Percentiles rank a stretch among this genome's conserved stretches.
These are phyloP conservation scores for Caenorhabditis remanei DNA, from an alignment of 1,140 invertebrate species.

Conservation along the genomic window DNA sequence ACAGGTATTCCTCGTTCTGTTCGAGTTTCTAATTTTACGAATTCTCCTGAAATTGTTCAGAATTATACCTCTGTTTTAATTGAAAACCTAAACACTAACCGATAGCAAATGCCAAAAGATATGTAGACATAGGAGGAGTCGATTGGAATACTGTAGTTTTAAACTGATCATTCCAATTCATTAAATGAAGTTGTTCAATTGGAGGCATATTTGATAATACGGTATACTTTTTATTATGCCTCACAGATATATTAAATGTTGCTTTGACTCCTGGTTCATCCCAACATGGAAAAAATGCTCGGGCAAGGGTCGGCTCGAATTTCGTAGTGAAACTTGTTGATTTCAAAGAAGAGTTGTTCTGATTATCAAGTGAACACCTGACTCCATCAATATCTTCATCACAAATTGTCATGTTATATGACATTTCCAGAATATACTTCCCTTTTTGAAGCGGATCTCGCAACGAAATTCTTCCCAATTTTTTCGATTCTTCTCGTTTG, in stretches of 20 bases:
- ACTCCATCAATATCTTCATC: constrained; percentile 70
- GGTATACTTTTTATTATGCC: constrained; percentile 71
- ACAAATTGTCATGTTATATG: constrained; percentile 75
- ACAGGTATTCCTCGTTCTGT: constrained; percentile 74
- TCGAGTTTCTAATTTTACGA: constrained; percentile 70
- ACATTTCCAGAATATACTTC: constrained; percentile 70
- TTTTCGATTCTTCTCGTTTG: constrained; percentile 70
- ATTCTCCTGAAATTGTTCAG: constrained; percentile 67
- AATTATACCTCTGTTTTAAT: background rate
- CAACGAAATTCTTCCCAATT: constrained; percentile 69
- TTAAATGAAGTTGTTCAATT: constrained; percentile 4
- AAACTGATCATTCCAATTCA: background rate
- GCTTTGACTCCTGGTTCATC: constrained; percentile 94
- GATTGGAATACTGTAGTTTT: constrained; percentile 74
- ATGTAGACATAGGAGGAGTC: constrained; percentile 80
- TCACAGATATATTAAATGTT: constrained; percentile 82
- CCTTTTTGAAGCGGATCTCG: constrained; percentile 66
- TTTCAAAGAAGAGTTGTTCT: constrained; percentile 11
- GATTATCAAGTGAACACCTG: constrained; percentile 35
- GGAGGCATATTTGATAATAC: constrained; percentile 71
- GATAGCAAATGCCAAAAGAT: constrained; percentile 79
- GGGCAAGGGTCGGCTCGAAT: constrained; percentile 93
- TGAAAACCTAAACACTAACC: constrained; percentile 71
- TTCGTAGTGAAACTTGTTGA: constrained; percentile 80
- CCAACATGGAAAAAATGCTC: constrained; percentile 94